A percentile compares a stretch with the other conserved stretches of the same genome.
phyloP scores from a whole-genome alignment of 2,113 vertebrate species.

The Charadrius vociferus region DNA sequence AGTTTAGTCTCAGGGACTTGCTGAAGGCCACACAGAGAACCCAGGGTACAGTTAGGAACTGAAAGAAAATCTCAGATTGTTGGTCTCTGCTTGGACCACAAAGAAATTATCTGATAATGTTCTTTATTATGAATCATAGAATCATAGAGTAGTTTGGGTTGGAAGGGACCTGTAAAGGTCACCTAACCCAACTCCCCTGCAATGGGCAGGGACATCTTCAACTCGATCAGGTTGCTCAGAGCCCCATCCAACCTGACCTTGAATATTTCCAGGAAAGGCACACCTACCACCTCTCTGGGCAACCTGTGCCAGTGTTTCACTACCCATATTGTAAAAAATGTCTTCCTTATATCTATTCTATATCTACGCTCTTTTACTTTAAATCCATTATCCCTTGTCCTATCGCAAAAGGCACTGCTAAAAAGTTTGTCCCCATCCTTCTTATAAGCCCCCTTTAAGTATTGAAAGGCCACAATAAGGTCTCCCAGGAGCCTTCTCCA shows the following conservation, averaged over 20 bases:
- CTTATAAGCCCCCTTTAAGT: neutral
- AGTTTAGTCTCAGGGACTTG: neutral
- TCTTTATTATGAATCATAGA: neutral
- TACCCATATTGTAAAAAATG: neutral
- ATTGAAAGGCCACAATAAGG: neutral
- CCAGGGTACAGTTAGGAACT: neutral
- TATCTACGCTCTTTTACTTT: neutral
- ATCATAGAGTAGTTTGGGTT: neutral
- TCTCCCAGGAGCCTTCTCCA: neutral
- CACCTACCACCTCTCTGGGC: neutral
- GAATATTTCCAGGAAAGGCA: neutral
- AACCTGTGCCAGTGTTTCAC: neutral
- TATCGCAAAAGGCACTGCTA: neutral
- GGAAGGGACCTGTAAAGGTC: neutral
- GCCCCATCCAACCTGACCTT: neutral
- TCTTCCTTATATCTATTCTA: neutral
- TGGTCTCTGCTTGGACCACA: neutral
- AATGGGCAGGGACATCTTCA: neutral
- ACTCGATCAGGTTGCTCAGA: neutral
- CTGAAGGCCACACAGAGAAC: neutral
- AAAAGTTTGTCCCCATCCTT: neutral
- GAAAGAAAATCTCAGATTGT: neutral
- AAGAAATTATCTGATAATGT: neutral
- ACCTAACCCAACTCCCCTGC: neutral
- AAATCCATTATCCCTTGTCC: neutral